Percentiles rank a stretch among this genome's conserved stretches.
phyloP scores from a whole-genome alignment of 2,888 invertebrate genomes.

The Villa cingulata region DNA sequence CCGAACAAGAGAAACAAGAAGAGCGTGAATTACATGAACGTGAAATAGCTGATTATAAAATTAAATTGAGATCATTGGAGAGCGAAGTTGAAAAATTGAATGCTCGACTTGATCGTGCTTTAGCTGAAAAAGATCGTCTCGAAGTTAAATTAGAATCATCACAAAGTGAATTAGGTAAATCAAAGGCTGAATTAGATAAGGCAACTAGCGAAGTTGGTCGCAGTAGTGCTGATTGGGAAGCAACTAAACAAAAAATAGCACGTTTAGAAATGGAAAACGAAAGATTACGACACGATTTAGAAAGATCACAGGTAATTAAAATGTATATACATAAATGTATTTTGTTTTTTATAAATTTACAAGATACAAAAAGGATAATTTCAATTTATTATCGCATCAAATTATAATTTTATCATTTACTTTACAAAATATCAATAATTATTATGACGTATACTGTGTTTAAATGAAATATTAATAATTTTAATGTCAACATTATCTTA shows the following conservation, averaged over 20 bases:
- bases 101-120: constrained; percentile 74
- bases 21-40: constrained; percentile 87
- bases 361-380: too few relatives aligned
- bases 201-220: constrained; percentile 77
- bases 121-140: constrained; percentile 79
- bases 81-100: constrained; percentile 83
- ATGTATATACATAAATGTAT: not conserved
- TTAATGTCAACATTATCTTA: too few relatives aligned
- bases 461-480: not conserved
- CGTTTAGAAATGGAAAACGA: constrained; percentile 84
- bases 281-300: constrained; percentile 70
- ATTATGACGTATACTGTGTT: too few relatives aligned
- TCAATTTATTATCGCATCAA: too few relatives aligned
- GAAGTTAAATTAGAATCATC: constrained; percentile 86
- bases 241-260: constrained; percentile 54
- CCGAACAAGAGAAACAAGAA: constrained; percentile 91
- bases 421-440: too few relatives aligned
- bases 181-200: constrained; percentile 86
- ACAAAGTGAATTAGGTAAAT: constrained; percentile 85
- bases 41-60: constrained; percentile 87
- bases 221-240: constrained; percentile 61
- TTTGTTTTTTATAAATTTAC: too few relatives aligned
- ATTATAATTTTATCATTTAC: too few relatives aligned
- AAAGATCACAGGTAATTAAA: constrained; percentile 63
- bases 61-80: constrained; percentile 81